Conservation (phyloP, 1,140 invertebrate genomes). For the Oncopeltus fasciatus region DNA sequence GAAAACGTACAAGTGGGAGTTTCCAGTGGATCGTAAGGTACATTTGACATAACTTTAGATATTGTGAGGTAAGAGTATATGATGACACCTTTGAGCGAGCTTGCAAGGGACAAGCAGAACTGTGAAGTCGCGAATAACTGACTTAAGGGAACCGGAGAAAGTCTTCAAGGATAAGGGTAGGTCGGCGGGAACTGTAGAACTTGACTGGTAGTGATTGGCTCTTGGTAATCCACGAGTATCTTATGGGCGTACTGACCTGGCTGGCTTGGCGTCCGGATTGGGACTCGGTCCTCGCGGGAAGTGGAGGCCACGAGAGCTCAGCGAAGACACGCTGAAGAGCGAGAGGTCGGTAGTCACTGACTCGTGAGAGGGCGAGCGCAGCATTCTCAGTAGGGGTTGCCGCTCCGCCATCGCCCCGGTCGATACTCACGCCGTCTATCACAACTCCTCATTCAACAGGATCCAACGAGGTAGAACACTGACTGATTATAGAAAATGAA, state of each 20-base stretch:
- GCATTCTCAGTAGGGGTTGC: constrained; percentile 45
- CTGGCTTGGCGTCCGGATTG: constrained; percentile 40
- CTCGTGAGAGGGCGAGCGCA: constrained; percentile 66
- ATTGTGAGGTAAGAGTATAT: too few relatives aligned
- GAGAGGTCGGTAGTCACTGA: constrained; percentile 68
- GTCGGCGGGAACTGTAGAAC: too few relatives aligned
- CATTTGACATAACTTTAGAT: too few relatives aligned
- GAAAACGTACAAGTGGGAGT: too few relatives aligned
- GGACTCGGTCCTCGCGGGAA: constrained; percentile 50
- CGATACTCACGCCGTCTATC: constrained; percentile 22
- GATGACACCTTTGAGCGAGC: too few relatives aligned
- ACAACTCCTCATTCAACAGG: background rate
- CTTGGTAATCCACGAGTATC: too few relatives aligned
- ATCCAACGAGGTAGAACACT: background rate
- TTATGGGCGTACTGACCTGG: constrained; percentile 14
- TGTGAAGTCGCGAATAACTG: too few relatives aligned
- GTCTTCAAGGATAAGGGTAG: too few relatives aligned
- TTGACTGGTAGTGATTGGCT: too few relatives aligned
- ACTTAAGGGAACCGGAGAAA: too few relatives aligned
- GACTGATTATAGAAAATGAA: background rate
- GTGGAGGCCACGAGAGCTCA: constrained; percentile 34
- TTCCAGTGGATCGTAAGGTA: too few relatives aligned
- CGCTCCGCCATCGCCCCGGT: constrained; percentile 34
- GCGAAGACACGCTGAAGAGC: constrained; percentile 61
- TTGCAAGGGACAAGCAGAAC: too few relatives aligned